A percentile compares a stretch with the other conserved stretches of the same genome.
Evolutionary conservation across 1,140 invertebrate genomes (phyloP).

Genomic region (Drosophila bocki): DNA sequence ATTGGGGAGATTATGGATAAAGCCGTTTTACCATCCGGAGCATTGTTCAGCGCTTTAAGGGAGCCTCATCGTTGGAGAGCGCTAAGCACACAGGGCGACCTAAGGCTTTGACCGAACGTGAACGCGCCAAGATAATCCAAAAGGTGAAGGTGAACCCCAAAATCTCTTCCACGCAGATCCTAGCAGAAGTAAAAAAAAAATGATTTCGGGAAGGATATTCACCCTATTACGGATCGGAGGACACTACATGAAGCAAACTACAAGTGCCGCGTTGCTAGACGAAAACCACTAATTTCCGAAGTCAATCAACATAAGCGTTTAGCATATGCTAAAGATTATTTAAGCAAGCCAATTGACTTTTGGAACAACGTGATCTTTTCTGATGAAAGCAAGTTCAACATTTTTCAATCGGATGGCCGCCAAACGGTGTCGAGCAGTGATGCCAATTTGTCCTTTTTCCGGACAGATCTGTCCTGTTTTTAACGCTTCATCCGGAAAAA

Average conservation of each 20-base stretch:
- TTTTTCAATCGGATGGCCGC: constrained; percentile 1
- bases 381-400: not conserved
- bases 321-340: too few relatives aligned
- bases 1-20: not conserved
- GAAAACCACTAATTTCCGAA: not conserved
- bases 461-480: too few relatives aligned
- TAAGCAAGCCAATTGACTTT: too few relatives aligned
- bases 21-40: not conserved
- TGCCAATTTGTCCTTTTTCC: too few relatives aligned
- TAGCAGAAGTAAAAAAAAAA: not conserved
- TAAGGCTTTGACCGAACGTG: not conserved
- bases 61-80: not conserved
- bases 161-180: not conserved
- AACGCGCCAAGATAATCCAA: not conserved
- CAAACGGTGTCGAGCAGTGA: not conserved
- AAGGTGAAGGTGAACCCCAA: not conserved
- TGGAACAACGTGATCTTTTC: not conserved
- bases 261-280: not conserved
- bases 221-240: not conserved
- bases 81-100: too few relatives aligned
- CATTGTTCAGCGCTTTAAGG: not conserved
- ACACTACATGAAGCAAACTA: not conserved
- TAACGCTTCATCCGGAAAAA: too few relatives aligned
- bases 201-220: not conserved
- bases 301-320: too few relatives aligned